A percentile compares a stretch with the other conserved stretches of the same genome.
Conservation (phyloP, 2,113 vertebrate genomes). For the Podarcis cretensis region DNA sequence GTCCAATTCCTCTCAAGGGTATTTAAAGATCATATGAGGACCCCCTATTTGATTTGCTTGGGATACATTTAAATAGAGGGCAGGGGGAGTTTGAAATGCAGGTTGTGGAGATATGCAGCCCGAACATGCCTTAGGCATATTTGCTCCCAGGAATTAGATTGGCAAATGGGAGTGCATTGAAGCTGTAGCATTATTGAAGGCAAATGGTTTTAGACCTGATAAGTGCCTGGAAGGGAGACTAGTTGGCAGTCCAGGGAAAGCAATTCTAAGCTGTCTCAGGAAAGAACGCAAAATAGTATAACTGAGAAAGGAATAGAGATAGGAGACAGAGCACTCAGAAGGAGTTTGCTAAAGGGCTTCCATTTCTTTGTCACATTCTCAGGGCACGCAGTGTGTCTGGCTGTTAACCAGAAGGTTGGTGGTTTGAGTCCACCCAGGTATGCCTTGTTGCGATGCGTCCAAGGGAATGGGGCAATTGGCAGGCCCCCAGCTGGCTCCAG, state of each 20-base stretch:
- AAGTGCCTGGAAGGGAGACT: not conserved
- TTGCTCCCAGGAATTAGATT: not conserved
- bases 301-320: too few species aligned
- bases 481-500: too few species aligned
- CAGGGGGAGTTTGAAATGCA: not conserved
- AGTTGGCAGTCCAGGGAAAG: not conserved
- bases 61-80: not conserved
- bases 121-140: not conserved
- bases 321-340: too few species aligned
- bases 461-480: too few species aligned
- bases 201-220: not conserved
- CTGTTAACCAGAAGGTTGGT: too few species aligned
- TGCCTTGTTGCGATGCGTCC: too few species aligned
- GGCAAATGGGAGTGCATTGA: not conserved
- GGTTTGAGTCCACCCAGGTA: too few species aligned
- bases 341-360: too few species aligned
- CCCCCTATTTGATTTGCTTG: not conserved
- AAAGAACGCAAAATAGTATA: not conserved
- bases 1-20: slow-evolving; percentile 27
- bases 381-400: too few species aligned
- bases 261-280: not conserved
- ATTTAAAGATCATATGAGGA: slow-evolving; percentile 29
- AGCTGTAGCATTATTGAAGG: not conserved
- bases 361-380: too few species aligned
- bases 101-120: not conserved